phyloP scores from a whole-genome alignment of 2,113 vertebrate genomes.

The Erythrolamprus reginae region DNA sequence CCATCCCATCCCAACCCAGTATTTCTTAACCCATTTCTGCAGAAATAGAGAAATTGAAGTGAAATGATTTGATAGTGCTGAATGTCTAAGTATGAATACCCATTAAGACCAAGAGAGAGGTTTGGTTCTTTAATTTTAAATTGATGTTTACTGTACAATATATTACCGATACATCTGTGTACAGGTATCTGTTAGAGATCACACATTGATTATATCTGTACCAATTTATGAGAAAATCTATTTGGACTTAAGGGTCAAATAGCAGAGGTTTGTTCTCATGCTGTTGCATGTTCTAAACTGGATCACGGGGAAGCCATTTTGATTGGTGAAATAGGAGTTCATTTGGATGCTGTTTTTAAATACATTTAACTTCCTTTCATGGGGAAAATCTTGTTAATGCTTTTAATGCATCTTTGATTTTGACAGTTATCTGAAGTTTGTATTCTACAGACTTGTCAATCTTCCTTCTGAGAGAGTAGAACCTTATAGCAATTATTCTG shows the following conservation, averaged over 20 bases:
- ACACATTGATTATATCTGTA: neutral
- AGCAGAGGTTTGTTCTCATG: neutral
- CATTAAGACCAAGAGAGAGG: neutral
- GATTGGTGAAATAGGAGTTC: neutral
- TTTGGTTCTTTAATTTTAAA: rapidly evolving
- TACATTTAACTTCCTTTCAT: neutral
- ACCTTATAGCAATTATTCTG: neutral
- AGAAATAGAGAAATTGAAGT: neutral
- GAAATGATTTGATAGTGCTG: neutral
- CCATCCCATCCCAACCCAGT: neutral
- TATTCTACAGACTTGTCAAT: neutral
- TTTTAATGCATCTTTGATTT: neutral
- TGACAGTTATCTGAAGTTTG: neutral
- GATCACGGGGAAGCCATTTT: neutral
- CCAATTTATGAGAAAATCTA: neutral
- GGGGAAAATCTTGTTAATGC: neutral
- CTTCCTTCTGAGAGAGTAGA: neutral
- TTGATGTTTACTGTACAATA: neutral
- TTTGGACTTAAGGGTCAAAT: neutral
- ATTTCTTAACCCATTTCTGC: neutral
- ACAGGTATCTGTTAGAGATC: neutral
- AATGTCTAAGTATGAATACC: neutral
- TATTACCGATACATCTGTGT: neutral
- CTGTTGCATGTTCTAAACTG: neutral
- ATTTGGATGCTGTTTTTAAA: neutral